phyloP scores from a whole-genome alignment of 2,888 invertebrate genomes.

The Synergus gifuensis region DNA sequence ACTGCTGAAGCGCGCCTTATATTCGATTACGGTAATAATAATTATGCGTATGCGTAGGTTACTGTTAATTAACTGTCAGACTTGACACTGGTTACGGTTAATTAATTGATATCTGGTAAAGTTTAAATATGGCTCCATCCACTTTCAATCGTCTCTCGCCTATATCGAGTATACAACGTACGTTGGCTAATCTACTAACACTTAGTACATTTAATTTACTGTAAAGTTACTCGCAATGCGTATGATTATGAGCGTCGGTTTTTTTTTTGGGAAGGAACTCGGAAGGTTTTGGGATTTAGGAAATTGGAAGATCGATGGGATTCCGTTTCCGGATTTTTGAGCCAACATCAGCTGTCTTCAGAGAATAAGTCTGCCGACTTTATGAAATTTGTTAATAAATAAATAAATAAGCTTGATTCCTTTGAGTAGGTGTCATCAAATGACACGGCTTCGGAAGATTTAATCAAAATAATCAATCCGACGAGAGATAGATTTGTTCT shows the following conservation, averaged over 20 bases:
- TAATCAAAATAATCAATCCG: slow-evolving; percentile 42
- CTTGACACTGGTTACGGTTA: slow-evolving; percentile 73
- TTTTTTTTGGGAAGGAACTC: slow-evolving; percentile 46
- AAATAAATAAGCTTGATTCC: no score
- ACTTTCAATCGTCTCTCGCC: slow-evolving; percentile 62
- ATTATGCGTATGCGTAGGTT: slow-evolving; percentile 60
- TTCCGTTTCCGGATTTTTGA: slow-evolving; percentile 14
- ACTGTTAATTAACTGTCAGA: slow-evolving; percentile 68
- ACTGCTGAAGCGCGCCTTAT: slow-evolving; percentile 61
- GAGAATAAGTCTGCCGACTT: background rate
- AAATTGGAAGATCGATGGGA: slow-evolving; percentile 45
- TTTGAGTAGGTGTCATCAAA: no score
- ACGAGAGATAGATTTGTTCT: slow-evolving; percentile 1
- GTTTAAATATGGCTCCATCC: slow-evolving; percentile 74
- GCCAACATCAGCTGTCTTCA: background rate
- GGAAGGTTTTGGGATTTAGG: slow-evolving; percentile 16
- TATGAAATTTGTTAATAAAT: background rate
- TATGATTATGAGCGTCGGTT: slow-evolving; percentile 50
- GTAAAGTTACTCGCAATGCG: slow-evolving; percentile 69
- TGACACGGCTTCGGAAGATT: background rate
- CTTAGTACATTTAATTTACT: slow-evolving; percentile 76
- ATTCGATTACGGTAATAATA: slow-evolving; percentile 68
- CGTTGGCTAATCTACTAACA: slow-evolving; percentile 77
- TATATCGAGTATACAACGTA: slow-evolving; percentile 73
- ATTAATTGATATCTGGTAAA: slow-evolving; percentile 74